A percentile compares a stretch with the other conserved stretches of the same genome.
phyloP scores from a whole-genome alignment of 2,888 invertebrate genomes.

The Cynaeus angustus region DNA sequence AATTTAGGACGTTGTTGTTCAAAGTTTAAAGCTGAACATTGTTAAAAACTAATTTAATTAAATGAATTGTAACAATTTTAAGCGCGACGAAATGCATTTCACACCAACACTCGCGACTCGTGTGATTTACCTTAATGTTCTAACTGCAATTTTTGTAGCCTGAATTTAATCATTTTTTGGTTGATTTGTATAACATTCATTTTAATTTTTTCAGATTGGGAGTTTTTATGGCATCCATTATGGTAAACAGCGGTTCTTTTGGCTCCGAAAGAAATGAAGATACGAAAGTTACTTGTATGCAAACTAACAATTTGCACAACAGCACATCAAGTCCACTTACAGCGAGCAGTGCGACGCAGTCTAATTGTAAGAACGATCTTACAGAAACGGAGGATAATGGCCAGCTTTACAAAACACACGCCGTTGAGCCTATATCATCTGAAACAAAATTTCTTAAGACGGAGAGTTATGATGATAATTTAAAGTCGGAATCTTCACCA shows the following conservation, averaged over 20 bases:
- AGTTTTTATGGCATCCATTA: conserved; percentile 52
- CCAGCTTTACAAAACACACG: conserved; percentile 56
- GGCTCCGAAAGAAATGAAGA: conserved; percentile 65
- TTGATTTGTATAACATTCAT: not conserved
- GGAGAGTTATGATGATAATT: conserved; percentile 20
- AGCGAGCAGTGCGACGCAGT: conserved; percentile 53
- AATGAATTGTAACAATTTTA: no score
- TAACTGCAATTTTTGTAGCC: no score
- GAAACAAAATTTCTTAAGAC: conserved; percentile 58
- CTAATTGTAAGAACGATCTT: conserved; percentile 55
- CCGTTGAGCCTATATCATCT: conserved; percentile 61
- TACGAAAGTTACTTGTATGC: conserved; percentile 61
- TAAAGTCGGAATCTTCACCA: conserved; percentile 18
- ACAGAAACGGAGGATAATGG: conserved; percentile 59
- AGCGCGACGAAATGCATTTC: no score
- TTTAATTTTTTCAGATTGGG: conserved; percentile 6
- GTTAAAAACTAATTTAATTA: no score
- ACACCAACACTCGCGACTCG: no score
- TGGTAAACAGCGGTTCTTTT: conserved; percentile 69
- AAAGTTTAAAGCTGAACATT: no score
- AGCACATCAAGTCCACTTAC: conserved; percentile 59
- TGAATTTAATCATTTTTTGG: no score
- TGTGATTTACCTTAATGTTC: no score
- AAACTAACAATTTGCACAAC: conserved; percentile 57
- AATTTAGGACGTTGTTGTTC: no score